Conservation (phyloP, 2,888 invertebrate species). For the Pediacus dermestoides region DNA sequence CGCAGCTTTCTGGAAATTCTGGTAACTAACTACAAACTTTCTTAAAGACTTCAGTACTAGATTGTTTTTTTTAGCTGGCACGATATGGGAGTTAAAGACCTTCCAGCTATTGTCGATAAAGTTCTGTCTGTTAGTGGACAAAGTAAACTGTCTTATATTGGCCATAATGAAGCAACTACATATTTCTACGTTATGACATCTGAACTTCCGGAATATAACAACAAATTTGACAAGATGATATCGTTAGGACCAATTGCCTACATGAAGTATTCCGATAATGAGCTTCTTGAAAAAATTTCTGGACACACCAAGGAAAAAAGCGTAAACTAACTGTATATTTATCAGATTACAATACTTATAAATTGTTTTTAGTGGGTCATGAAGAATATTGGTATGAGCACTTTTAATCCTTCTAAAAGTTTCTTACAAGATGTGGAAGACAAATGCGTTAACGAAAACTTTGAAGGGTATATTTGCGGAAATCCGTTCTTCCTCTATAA, state of each 20-base stretch:
- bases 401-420: conserved; percentile 60
- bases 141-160: conserved; percentile 62
- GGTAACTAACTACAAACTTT: conserved; percentile 2
- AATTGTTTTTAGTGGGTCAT: conserved; percentile 46
- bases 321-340: neutral
- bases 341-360: neutral
- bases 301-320: conserved; percentile 42
- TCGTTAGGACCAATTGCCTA: conserved; percentile 61
- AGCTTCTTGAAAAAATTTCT: conserved; percentile 47
- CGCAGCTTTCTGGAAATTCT: conserved; percentile 46
- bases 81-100: conserved; percentile 70
- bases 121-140: conserved; percentile 55
- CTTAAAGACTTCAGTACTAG: neutral
- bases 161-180: conserved; percentile 62
- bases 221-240: conserved; percentile 57
- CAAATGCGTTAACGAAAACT: conserved; percentile 19
- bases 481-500: conserved; percentile 64
- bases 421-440: conserved; percentile 53
- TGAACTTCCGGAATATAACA: conserved; percentile 57
- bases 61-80: conserved; percentile 61
- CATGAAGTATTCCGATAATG: conserved; percentile 51
- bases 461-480: conserved; percentile 53
- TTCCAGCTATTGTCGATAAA: conserved; percentile 73
- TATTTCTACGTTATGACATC: conserved; percentile 60
- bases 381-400: conserved; percentile 53